Percentiles rank a stretch among this genome's conserved stretches.
These are phyloP conservation scores for Coleophora flavipennella DNA, from an alignment of 2,888 invertebrate genomes.

Conservation along the genomic window DNA sequence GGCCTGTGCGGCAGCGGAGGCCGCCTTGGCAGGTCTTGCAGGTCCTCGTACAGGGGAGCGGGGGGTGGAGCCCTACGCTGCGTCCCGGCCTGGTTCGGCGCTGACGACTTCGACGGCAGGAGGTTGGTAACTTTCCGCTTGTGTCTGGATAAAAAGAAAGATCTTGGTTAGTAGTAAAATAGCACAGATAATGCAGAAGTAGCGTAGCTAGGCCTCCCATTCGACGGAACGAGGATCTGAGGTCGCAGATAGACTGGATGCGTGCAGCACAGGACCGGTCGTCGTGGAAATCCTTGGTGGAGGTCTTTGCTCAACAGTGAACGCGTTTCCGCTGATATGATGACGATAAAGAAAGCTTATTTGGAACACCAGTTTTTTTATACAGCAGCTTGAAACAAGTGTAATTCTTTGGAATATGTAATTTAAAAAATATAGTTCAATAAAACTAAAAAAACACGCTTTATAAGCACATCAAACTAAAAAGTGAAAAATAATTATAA, in stretches of 20 bases:
- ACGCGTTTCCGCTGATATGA: too few relatives aligned
- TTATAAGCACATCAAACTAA: too few relatives aligned
- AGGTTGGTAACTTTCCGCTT: constrained; percentile 90
- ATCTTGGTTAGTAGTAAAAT: neutral
- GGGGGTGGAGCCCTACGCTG: constrained; percentile 67
- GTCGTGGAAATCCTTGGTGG: too few relatives aligned
- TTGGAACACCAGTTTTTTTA: too few relatives aligned
- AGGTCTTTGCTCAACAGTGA: too few relatives aligned
- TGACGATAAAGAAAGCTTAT: too few relatives aligned
- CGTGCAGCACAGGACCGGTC: neutral
- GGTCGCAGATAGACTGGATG: neutral
- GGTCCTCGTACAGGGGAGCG: constrained; percentile 84
- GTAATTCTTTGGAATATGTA: too few relatives aligned
- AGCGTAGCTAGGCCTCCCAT: neutral
- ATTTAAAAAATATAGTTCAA: too few relatives aligned
- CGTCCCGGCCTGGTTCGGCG: constrained; percentile 58
- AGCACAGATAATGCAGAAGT: too few relatives aligned
- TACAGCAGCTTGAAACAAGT: too few relatives aligned
- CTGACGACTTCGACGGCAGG: constrained; percentile 85
- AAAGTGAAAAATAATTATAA: too few relatives aligned
- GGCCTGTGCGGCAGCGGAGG: constrained; percentile 62
- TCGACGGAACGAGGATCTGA: neutral
- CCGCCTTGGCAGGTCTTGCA: constrained; percentile 76
- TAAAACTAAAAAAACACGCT: too few relatives aligned
- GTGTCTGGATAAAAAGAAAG: constrained; percentile 78